These are phyloP conservation scores for Phymatocera aterrima DNA, from an alignment of 2,888 invertebrate species.

Conservation along the genomic window DNA sequence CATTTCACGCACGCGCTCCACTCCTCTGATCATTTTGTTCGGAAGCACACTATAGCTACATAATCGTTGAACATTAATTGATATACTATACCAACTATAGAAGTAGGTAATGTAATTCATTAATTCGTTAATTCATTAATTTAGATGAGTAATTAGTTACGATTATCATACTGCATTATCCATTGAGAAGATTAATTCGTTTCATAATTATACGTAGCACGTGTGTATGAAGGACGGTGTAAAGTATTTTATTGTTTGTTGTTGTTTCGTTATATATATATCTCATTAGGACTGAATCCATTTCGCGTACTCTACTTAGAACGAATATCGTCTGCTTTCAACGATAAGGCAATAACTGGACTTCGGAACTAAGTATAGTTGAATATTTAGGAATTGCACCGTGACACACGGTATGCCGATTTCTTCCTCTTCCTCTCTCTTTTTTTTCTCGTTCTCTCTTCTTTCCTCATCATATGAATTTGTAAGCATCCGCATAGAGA, in stretches of 20 bases:
- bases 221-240: neutral
- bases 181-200: neutral
- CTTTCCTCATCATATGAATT: slow-evolving; percentile 4
- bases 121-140: no score
- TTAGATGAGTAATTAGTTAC: slow-evolving; percentile 11
- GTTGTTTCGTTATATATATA: no score
- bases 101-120: no score
- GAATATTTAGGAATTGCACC: neutral
- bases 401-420: neutral
- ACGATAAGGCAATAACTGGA: no score
- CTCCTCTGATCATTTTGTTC: neutral
- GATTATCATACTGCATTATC: neutral
- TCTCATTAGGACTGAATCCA: no score
- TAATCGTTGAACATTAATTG: slow-evolving; percentile 17
- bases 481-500: neutral
- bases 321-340: no score
- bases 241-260: no score
- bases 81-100: neutral
- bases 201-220: neutral
- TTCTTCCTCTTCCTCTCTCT: neutral
- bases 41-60: neutral
- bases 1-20: neutral
- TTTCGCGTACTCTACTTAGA: no score
- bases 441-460: neutral
- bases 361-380: neutral